phyloP scores from a whole-genome alignment of 2,797 vertebrate species.

The Pangasius sanitwongsei region DNA sequence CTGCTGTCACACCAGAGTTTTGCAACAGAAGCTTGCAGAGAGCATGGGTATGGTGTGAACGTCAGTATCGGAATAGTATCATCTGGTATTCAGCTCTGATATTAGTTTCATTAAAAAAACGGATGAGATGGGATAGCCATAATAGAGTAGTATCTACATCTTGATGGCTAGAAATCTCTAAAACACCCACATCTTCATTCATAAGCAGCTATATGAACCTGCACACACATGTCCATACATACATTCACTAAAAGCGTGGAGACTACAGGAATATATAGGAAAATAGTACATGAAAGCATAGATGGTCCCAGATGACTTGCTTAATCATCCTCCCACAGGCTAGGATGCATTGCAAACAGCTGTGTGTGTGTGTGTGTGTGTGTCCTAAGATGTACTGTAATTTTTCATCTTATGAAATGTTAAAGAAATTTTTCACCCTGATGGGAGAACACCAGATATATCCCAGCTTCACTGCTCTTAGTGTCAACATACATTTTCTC shows the following conservation, averaged over 20 bases:
- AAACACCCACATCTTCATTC: no score
- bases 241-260: background rate
- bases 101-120: background rate
- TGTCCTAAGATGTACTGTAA: background rate
- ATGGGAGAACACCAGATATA: background rate
- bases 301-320: background rate
- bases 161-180: background rate
- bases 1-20: background rate
- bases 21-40: background rate
- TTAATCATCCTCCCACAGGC: background rate
- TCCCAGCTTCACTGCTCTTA: background rate
- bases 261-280: background rate
- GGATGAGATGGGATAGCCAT: background rate
- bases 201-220: background rate
- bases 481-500: background rate
- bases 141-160: background rate
- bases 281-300: background rate
- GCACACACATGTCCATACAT: background rate
- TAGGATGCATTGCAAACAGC: background rate
- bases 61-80: background rate
- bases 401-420: constrained; percentile 2
- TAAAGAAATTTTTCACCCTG: background rate
- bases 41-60: background rate
- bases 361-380: background rate
- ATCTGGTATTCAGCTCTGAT: background rate